Evolutionary conservation across 2,888 invertebrate species (phyloP), one percentile per base, ranked within the genome.

Genomic region (Pachymerium ferrugineum): DNA sequence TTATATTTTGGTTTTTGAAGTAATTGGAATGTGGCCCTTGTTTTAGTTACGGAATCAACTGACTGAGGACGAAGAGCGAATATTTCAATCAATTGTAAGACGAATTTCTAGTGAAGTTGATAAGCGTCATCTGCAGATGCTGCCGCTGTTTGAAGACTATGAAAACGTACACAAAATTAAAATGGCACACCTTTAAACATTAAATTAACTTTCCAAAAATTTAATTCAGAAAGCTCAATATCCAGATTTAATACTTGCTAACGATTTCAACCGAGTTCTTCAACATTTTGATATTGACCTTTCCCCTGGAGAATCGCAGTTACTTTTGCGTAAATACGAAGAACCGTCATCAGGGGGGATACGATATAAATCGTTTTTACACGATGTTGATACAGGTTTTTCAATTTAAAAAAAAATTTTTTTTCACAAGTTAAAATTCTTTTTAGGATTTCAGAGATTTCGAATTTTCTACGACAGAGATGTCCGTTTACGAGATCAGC

Each of bases 391-490:
- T 62, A 30, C n/a, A 22, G 68, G 73, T 67, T n/a, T n/a, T n/a
- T n/a, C n/a, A 33, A 31, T 6, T 67, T 33, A 6, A n/a, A 19
- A 33, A 10, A 30, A 16, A 19, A n/a, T n/a, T n/a, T n/a, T n/a
- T n/a, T n/a, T 38, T 33, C 10, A 69, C 28, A 69, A 28, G 5
- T 28, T 28, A 69, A 28, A 28, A 16, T 69, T 62, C 19, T 71
- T 25, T 54, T 33, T 67, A 73, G 73, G 73, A 22, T 73, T 31
- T 73, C 73, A 73, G 31, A 12, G 38, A 16, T 73, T 25, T 67
- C 33, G 73, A 16, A 22, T 73, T 3, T 67, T n/a, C 22, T 30
- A n/a, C 19, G 62, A 73, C 31, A 33, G 25, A 12, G 73, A 73
- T 30, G n/a, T 33, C 5, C 22, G 62, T 3, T 67, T 67, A 33